These are phyloP conservation scores for Anagrus nilaparvatae DNA, from an alignment of 1,140 invertebrate species.

Conservation along the genomic window DNA sequence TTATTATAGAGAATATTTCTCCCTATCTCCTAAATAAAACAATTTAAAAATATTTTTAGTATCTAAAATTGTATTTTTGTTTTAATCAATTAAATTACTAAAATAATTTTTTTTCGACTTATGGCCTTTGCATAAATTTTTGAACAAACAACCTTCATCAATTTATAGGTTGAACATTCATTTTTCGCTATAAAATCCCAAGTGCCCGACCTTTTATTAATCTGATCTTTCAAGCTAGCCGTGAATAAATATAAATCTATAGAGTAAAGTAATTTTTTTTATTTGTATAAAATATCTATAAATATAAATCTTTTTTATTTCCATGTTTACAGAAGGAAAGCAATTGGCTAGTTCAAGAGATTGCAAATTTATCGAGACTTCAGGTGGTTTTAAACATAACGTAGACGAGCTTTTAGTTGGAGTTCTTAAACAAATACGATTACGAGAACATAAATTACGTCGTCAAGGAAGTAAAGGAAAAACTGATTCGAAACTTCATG, in stretches of 20 bases:
- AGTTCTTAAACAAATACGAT: slow-evolving; percentile 70
- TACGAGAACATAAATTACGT: slow-evolving; percentile 57
- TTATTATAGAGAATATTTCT: no score
- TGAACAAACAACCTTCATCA: not conserved
- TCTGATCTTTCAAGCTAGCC: no score
- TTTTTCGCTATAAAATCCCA: no score
- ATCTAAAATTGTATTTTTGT: no score
- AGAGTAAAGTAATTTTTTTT: not conserved
- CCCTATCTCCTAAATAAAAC: no score
- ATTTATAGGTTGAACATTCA: no score
- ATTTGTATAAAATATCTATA: not conserved
- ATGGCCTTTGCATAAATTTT: not conserved
- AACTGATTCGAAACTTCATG: slow-evolving; percentile 49
- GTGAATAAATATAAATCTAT: not conserved
- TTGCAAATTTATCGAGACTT: slow-evolving; percentile 89
- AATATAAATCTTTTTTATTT: not conserved
- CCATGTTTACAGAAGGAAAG: slow-evolving; percentile 68
- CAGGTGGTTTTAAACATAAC: slow-evolving; percentile 82
- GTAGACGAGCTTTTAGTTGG: slow-evolving; percentile 84
- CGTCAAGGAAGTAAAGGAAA: slow-evolving; percentile 41
- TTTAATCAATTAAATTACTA: no score
- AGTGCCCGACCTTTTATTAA: no score
- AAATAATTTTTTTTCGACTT: no score
- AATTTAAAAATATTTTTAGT: no score
- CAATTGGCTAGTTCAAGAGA: slow-evolving; percentile 72